Conservation (phyloP, 2,113 vertebrate genomes). For the Pantherophis guttatus region DNA sequence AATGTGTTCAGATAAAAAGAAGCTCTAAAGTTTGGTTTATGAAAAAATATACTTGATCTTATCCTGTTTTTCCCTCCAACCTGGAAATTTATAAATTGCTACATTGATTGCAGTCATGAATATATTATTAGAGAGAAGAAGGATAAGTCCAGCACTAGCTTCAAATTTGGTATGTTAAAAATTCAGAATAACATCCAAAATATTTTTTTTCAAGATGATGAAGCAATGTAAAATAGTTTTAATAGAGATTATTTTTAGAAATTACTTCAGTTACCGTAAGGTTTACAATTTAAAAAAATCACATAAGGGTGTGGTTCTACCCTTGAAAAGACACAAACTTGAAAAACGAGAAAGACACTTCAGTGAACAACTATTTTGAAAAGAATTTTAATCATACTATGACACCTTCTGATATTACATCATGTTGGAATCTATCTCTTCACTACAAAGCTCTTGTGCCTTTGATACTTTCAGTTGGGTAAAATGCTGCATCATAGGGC, state of each 20-base stretch:
- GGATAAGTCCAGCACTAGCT: not conserved
- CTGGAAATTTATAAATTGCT: not conserved
- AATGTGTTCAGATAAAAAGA: not conserved
- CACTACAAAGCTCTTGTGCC: not conserved
- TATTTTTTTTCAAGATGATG: not conserved
- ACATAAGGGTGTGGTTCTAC: not conserved
- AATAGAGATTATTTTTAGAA: constrained; percentile 1
- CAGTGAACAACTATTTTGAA: constrained; percentile 50
- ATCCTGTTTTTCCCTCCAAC: not conserved
- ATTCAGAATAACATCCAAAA: not conserved
- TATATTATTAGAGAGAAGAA: not conserved
- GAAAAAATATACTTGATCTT: not conserved
- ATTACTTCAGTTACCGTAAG: not conserved
- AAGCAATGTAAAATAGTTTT: constrained; percentile 1
- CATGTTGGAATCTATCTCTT: not conserved
- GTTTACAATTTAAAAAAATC: not conserved
- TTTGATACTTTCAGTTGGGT: not conserved
- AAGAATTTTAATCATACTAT: constrained; percentile 30
- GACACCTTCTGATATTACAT: constrained; percentile 36
- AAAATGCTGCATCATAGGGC: not conserved
- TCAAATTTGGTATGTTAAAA: not conserved
- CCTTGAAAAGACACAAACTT: constrained; percentile 1
- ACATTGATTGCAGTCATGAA: not conserved
- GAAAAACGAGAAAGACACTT: constrained; percentile 46
- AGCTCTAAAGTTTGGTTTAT: not conserved